Percentiles rank a stretch among this genome's conserved stretches.
phyloP scores from a whole-genome alignment of 2,797 vertebrate genomes.

The Propithecus deckenii region DNA sequence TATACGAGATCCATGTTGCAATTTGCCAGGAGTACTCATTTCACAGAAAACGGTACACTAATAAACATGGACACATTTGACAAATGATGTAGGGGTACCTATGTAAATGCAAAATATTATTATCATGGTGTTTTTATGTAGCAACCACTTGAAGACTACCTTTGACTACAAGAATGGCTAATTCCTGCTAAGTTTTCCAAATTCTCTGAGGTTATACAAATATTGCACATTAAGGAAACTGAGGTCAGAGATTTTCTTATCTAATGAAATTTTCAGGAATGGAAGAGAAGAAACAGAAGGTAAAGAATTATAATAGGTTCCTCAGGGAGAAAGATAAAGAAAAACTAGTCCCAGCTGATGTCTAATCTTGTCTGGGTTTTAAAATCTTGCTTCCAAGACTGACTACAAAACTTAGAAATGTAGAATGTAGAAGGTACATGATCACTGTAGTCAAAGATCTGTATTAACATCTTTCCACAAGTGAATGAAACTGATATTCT shows the following conservation, averaged over 20 bases:
- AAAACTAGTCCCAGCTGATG: not conserved
- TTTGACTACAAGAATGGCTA: not conserved
- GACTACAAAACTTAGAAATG: not conserved
- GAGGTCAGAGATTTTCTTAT: not conserved
- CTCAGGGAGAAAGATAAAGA: not conserved
- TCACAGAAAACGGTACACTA: not conserved
- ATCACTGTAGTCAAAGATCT: not conserved
- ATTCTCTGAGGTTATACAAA: not conserved
- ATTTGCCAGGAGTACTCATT: not conserved
- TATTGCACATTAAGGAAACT: not conserved
- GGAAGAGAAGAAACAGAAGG: not conserved
- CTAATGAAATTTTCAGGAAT: not conserved
- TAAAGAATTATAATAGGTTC: not conserved
- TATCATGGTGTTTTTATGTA: not conserved
- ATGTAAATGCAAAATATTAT: not conserved
- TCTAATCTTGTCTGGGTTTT: not conserved
- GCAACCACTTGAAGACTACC: not conserved
- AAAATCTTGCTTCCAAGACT: not conserved
- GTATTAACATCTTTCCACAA: not conserved
- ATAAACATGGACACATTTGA: not conserved
- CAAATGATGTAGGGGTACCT: not conserved
- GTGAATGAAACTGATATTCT: not conserved
- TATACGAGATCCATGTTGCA: not conserved
- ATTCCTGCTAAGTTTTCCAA: not conserved
- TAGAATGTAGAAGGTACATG: not conserved